phyloP scores from a whole-genome alignment of 1,140 invertebrate species.

The Carposina sasakii region DNA sequence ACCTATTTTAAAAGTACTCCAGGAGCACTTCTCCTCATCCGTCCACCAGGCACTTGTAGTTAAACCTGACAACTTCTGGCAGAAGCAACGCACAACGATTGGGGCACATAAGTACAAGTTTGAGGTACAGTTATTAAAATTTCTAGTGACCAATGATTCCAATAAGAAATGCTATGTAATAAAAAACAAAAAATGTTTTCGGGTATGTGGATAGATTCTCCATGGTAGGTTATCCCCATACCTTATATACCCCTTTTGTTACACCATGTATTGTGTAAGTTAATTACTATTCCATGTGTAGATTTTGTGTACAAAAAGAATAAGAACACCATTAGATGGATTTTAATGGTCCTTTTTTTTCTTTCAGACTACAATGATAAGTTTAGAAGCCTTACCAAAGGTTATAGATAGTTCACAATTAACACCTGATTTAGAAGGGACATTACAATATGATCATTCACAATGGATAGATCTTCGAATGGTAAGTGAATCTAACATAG shows the following conservation, averaged over 20 bases:
- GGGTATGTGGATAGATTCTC: no score
- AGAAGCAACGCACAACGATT: slow-evolving; percentile 97
- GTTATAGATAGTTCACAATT: slow-evolving; percentile 93
- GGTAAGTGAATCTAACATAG: slow-evolving; percentile 40
- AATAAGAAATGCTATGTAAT: no score
- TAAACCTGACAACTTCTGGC: slow-evolving; percentile 99
- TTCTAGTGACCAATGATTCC: no score
- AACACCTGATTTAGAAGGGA: slow-evolving; percentile 94
- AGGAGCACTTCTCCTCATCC: slow-evolving; percentile 93
- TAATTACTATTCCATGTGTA: no score
- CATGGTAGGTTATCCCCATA: no score
- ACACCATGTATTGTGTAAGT: no score
- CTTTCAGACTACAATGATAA: slow-evolving; percentile 95
- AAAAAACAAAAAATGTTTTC: no score
- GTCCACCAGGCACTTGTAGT: slow-evolving; percentile 96
- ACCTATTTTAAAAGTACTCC: slow-evolving; percentile 96
- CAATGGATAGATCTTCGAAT: slow-evolving; percentile 97
- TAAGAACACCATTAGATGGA: no score
- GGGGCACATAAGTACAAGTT: slow-evolving; percentile 99
- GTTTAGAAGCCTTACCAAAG: slow-evolving; percentile 93
- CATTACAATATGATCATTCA: slow-evolving; percentile 94
- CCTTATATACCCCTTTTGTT: no score
- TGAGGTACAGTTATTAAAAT: slow-evolving; percentile 80
- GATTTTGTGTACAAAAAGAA: no score
- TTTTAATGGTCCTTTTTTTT: no score